Base-by-base conservation (phyloP, 2,888 invertebrate genomes). In the Andrena chrysosceles region DNA sequence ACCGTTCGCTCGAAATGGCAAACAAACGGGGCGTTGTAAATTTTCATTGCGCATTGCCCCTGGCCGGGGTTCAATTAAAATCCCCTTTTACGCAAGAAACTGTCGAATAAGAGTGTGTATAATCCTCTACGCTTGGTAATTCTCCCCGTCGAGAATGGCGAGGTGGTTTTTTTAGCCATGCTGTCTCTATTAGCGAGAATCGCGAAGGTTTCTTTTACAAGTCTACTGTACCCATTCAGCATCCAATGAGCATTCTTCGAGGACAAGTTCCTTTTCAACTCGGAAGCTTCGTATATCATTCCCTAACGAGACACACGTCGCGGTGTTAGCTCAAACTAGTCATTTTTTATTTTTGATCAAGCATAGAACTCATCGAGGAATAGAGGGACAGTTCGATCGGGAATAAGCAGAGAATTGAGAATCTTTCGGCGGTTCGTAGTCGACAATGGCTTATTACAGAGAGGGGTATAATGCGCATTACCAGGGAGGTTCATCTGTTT, bases 161-260 rank as follows among this genome's bases (percentile, higher is more conserved):
- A 10, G 4, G 26, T 56, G 48, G 1, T 49, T 20, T 56, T 78
- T 31, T 79, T 29, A 60, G 56, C 73, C 35, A n/a, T 56, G 72
- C 62, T 73, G 73, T 77, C 75, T 86, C 84, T 81, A 81, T 84
- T 75, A 70, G 69, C 52, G 78, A 35, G 72, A 67, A 77, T 84
- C 70, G 70, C 62, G 62, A 3, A 77, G 56, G 77, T 69, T 67
- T 75, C 20, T 62, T 33, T 16, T 33, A 35, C 48, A 35, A 4
- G 52, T 31, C 49, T n/a, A 42, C 70, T 20, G 60, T 31, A 8
- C 26, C 60, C 42, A 42, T 23, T 56, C 23, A 56, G 56, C 23
- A 13, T 23, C 23, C 56, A 56, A 4, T 4, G 56, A 56, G 10
- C 56, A 56, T 23, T 56, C 10, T 5, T 23, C 56, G 56, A 56